Evolutionary conservation across 2,797 vertebrate species (phyloP), one percentile per base, ranked within the genome.

Genomic region (Euthynnus affinis): DNA sequence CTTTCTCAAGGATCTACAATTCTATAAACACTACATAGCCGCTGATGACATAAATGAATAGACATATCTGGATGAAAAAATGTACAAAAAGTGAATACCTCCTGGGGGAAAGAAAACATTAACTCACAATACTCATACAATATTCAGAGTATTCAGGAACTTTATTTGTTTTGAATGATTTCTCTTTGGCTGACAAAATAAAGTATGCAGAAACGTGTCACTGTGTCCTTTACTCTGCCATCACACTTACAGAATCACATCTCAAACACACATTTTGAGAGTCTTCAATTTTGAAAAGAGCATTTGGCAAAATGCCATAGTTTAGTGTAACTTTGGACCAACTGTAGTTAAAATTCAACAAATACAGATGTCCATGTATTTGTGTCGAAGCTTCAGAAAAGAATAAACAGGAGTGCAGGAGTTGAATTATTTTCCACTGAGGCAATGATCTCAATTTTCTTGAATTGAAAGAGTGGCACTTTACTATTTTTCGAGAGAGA

Each of bases 151-250:
- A 82, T 87, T 89, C 69, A 82, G 49, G 56, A 82, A 69, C 58
- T 62, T 82, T 76, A 64, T 81, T 85, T n/a, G 83, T 87, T 90
- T 86, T 82, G 67, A 89, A 76, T 76, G 74, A 80, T 78, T 89
- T 85, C 51, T 86, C 40, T 55, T 78, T 69, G 78, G 55, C 76
- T 91, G 76, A 90, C 42, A 72, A 71, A 93, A 92, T 92, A 92
- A 93, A 91, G 67, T 78, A 76, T 83, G 44, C 67, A 81, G 66
- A 78, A 75, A 84, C 52, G 20, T 72, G 4, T 51, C 1, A 22
- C 22, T 69, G 63, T 87, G 61, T 89, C 37, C 10, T 83, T 85
- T 65, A 64, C 60, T 88, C 20, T 53, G 57, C n/a, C 37, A 5
- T 76, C 52, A 69, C 44, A 49, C 23, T 56, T 49, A 18, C 6